phyloP scores from a whole-genome alignment of 2,113 vertebrate species.

The Aegotheles bennettii region DNA sequence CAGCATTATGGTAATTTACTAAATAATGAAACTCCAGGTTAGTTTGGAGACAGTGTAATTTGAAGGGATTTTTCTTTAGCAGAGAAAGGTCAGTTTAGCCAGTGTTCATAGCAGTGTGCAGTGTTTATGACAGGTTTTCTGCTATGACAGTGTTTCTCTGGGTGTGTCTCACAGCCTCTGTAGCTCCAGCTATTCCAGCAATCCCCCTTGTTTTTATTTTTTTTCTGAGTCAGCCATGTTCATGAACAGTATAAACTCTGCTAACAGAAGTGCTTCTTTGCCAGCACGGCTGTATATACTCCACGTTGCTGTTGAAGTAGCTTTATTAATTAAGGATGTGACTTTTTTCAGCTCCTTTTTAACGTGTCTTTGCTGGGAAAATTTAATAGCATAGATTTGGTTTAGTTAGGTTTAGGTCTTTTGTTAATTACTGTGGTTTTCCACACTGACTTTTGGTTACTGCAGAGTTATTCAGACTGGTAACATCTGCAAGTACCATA shows the following conservation, averaged over 20 bases:
- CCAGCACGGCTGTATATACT: not conserved
- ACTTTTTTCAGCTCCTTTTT: not conserved
- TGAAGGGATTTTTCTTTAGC: not conserved
- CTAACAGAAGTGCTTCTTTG: not conserved
- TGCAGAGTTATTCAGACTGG: not conserved
- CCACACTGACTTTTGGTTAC: not conserved
- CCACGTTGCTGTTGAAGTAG: not conserved
- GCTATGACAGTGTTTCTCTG: not conserved
- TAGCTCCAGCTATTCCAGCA: not conserved
- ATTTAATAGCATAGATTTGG: not conserved
- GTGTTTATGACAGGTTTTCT: not conserved
- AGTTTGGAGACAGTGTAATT: not conserved
- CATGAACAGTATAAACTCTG: not conserved
- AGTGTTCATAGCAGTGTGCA: not conserved
- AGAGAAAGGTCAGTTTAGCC: not conserved
- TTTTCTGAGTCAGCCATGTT: not conserved
- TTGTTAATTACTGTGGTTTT: not conserved
- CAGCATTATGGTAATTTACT: not conserved
- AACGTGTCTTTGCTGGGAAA: not conserved
- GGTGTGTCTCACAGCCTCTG: not conserved
- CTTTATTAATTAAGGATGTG: not conserved
- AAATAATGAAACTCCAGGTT: not conserved
- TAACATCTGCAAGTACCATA: not conserved
- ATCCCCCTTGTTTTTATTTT: not conserved
- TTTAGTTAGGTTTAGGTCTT: not conserved